phyloP scores from a whole-genome alignment of 2,888 invertebrate species.

The Dascillus cervinus region DNA sequence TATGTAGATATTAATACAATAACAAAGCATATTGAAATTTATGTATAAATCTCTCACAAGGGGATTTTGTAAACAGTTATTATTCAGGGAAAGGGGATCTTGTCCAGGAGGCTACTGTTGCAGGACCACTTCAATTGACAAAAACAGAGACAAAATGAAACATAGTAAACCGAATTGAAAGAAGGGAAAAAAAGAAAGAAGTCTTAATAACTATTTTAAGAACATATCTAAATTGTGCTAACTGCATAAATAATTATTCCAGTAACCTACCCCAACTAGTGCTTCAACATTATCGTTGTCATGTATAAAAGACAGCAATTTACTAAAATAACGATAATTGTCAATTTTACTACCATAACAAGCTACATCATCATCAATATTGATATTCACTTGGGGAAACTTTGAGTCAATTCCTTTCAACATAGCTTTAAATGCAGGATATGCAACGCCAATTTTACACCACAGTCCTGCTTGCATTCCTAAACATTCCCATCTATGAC shows the following conservation, averaged over 20 bases:
- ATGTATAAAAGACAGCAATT: conserved; percentile 65
- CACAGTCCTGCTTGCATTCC: conserved; percentile 56
- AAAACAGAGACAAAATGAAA: no score
- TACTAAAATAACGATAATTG: conserved; percentile 60
- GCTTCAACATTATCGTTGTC: conserved; percentile 58
- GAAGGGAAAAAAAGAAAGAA: no score
- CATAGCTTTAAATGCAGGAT: conserved; percentile 66
- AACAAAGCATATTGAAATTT: no score
- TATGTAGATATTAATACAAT: no score
- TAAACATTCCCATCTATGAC: conserved; percentile 67
- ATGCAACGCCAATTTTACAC: conserved; percentile 67
- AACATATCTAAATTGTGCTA: no score
- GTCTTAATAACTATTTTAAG: no score
- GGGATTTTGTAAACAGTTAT: no score
- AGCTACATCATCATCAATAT: conserved; percentile 41
- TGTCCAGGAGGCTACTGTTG: no score
- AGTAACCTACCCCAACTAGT: conserved; percentile 57
- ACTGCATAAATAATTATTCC: conserved; percentile 1
- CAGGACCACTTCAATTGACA: no score
- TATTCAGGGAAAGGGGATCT: no score
- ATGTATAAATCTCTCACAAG: no score
- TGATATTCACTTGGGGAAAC: conserved; percentile 37
- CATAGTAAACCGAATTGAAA: no score
- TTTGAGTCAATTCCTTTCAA: conserved; percentile 42
- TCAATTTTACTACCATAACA: conserved; percentile 37